Evolutionary conservation across 2,113 vertebrate genomes (phyloP), one percentile per base, ranked within the genome.

Genomic region (Cololabis saira): DNA sequence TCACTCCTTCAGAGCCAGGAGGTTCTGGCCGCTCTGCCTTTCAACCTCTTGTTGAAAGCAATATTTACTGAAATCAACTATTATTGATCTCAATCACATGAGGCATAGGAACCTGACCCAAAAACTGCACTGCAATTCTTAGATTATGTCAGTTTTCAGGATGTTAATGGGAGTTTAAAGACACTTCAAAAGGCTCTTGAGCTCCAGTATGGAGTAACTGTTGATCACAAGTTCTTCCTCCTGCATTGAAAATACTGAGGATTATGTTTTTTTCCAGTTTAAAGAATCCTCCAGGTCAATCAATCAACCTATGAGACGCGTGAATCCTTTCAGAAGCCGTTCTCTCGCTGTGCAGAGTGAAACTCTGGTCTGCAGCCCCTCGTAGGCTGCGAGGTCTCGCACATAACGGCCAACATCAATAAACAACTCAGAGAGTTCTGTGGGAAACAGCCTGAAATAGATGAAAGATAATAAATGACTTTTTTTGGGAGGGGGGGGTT

Each of bases 1-100:
- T 96, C 40, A 97, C 94, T 98, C 97, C 85, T 98, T 97, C 89
- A 97, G 90, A 48, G 95, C 95, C 30, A 98, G 85, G 43, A 95
- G 90, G 83, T 95, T 95, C 87, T 96, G 95, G 12, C 92, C 89
- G 3, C 91, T 93, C 60, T 87, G 89, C 70, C 96, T 98, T 75
- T 92, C 93, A 71, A 97, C 95, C 95, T 96, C 81, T 4, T 2
- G 21, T 48, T 15, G 3, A 33, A 13, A 45, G 41, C 2, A 47
- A 5, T 17, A 24, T 15, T 4, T 18, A 48, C 12, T 5, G 5
- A 66, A 55, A 47, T 30, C 19, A 30, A 1, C 4, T 7, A 54
- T 2, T 4, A 8, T 11, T 19, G 17, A 10, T 56, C 30, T 2
- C 14, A 60, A 7, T 17, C 33, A 37, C 33, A 11, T 17, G 12